A percentile compares a stretch with the other conserved stretches of the same genome.
phyloP scores from a whole-genome alignment of 2,888 invertebrate genomes.

The Leptinotarsa juncta region DNA sequence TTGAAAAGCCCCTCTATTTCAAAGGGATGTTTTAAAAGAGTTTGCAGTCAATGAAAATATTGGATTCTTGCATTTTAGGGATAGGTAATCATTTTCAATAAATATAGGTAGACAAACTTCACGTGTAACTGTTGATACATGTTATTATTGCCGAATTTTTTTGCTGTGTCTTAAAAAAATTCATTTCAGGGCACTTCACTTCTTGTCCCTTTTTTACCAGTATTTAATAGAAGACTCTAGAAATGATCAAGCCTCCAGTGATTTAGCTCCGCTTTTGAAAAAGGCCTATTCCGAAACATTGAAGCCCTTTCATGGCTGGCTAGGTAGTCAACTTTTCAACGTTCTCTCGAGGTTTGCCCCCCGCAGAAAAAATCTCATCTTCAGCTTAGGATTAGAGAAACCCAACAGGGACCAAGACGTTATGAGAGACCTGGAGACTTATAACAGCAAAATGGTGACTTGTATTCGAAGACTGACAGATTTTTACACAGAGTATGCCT shows the following conservation, averaged over 20 bases:
- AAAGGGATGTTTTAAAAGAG: too few relatives aligned
- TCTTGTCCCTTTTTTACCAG: constrained; percentile 72
- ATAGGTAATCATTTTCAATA: too few relatives aligned
- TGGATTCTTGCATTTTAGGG: too few relatives aligned
- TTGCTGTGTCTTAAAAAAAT: too few relatives aligned
- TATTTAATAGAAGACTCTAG: constrained; percentile 69
- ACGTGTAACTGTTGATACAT: too few relatives aligned
- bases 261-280: constrained; percentile 73
- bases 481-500: constrained; percentile 71
- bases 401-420: constrained; percentile 60
- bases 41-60: too few relatives aligned
- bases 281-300: constrained; percentile 78
- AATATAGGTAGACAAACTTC: too few relatives aligned
- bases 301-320: constrained; percentile 81
- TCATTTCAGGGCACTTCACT: constrained; percentile 72
- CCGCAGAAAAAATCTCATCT: constrained; percentile 52
- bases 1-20: too few relatives aligned
- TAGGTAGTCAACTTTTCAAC: constrained; percentile 79
- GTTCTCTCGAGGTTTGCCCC: constrained; percentile 63
- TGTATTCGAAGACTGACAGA: constrained; percentile 72
- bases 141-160: too few relatives aligned
- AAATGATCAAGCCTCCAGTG: constrained; percentile 66
- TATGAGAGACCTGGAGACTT: constrained; percentile 62
- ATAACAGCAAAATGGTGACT: constrained; percentile 70
- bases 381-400: constrained; percentile 52